Percentiles rank a stretch among this genome's conserved stretches.
Conservation (phyloP, 1,140 invertebrate species). For the Drosophila setifemur region DNA sequence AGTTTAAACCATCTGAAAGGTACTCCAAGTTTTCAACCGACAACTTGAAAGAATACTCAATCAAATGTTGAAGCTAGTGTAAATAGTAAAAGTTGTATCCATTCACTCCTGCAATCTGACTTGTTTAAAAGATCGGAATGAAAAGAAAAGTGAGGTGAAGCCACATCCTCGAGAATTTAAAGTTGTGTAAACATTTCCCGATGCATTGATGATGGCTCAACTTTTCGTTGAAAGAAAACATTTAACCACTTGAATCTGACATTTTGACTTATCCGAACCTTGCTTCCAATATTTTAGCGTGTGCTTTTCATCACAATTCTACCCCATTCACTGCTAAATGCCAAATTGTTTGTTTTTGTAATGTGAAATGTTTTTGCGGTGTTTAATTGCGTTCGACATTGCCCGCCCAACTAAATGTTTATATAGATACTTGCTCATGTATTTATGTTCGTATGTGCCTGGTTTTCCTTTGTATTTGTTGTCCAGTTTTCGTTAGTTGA, state of each 20-base stretch:
- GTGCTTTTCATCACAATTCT: slow-evolving; percentile 2
- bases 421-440: slow-evolving; percentile 21
- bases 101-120: no score
- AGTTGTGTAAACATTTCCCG: slow-evolving; percentile 17
- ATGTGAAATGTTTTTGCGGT: slow-evolving; percentile 62
- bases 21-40: no score
- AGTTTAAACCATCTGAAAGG: no score
- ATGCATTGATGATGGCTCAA: not conserved
- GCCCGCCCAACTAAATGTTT: slow-evolving; percentile 51
- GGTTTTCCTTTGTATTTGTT: not conserved
- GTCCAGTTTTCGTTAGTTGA: slow-evolving; percentile 17
- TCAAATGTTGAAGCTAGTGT: not conserved
- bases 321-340: slow-evolving; percentile 4
- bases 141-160: no score
- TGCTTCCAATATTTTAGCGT: slow-evolving; percentile 18
- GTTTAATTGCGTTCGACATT: slow-evolving; percentile 64
- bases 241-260: slow-evolving; percentile 23
- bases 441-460: not conserved
- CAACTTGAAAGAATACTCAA: no score
- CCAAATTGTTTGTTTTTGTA: slow-evolving; percentile 59
- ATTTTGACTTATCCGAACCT: slow-evolving; percentile 15
- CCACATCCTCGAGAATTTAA: slow-evolving; percentile 3
- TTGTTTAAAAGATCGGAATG: no score
- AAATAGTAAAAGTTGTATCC: no score
- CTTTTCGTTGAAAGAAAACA: not conserved